Evolutionary conservation across 2,888 invertebrate genomes (phyloP).

Genomic region (Torymus aiolomorphi): DNA sequence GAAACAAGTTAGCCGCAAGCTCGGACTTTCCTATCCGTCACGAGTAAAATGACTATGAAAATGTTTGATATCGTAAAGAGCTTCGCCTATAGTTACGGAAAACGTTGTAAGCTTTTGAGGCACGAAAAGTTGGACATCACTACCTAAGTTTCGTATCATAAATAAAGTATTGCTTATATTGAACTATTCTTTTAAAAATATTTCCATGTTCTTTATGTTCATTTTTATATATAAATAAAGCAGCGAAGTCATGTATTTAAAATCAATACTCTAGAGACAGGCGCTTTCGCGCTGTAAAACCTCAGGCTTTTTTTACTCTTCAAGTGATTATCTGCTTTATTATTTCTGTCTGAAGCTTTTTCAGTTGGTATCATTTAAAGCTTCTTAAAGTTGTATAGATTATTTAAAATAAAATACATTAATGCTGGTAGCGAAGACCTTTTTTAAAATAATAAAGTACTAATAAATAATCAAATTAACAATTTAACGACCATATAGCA

Average conservation of each 20-base stretch:
- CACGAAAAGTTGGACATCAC: not conserved
- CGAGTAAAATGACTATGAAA: constrained; percentile 11
- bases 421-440: no score
- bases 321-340: not conserved
- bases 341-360: constrained; percentile 3
- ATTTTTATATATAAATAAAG: not conserved
- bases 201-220: not conserved
- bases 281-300: not conserved
- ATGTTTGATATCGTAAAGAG: constrained; percentile 20
- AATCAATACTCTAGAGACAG: no score
- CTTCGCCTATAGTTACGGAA: not conserved
- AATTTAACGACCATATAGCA: no score
- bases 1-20: not conserved
- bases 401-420: no score
- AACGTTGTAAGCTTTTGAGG: not conserved
- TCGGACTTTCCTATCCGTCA: no score
- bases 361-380: no score
- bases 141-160: not conserved
- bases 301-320: not conserved
- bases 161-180: no score
- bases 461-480: no score
- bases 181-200: not conserved
- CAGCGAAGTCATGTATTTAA: no score
- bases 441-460: no score
- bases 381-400: no score